A percentile compares a stretch with the other conserved stretches of the same genome.
phyloP scores from a whole-genome alignment of 2,113 vertebrate species.

The Sterna hirundo region DNA sequence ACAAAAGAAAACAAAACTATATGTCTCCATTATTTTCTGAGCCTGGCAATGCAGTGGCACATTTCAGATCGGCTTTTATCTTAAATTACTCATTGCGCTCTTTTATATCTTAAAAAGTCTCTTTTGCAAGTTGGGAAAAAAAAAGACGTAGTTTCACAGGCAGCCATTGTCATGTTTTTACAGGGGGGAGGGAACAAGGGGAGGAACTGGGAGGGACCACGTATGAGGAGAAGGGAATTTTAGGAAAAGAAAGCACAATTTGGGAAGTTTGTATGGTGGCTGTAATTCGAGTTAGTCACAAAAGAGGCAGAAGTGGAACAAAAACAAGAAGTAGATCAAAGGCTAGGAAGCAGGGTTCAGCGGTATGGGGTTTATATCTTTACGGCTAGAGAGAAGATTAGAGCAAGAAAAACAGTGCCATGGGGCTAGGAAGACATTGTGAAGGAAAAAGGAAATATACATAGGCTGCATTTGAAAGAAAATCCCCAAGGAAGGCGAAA shows the following conservation, averaged over 20 bases:
- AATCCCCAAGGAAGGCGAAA: conserved; percentile 48
- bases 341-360: conserved; percentile 52
- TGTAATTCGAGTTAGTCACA: conserved; percentile 53
- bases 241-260: conserved; percentile 31
- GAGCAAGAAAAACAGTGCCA: conserved; percentile 66
- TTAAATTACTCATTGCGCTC: conserved; percentile 45
- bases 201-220: not conserved
- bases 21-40: conserved; percentile 70
- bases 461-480: conserved; percentile 53
- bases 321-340: conserved; percentile 67
- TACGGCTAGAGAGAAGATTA: conserved; percentile 65
- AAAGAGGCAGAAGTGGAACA: conserved; percentile 71
- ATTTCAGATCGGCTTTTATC: conserved; percentile 60
- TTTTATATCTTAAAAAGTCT: conserved; percentile 24
- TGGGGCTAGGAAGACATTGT: conserved; percentile 62
- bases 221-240: not conserved
- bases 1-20: conserved; percentile 63
- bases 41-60: conserved; percentile 51
- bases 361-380: conserved; percentile 63
- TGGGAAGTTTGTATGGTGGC: conserved; percentile 49
- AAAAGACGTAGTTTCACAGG: not conserved
- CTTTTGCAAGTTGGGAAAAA: not conserved
- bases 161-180: conserved; percentile 8
- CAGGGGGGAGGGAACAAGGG: not conserved
- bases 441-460: conserved; percentile 53